Base-by-base conservation (phyloP, 2,888 invertebrate genomes). In the Cryptus armator region DNA sequence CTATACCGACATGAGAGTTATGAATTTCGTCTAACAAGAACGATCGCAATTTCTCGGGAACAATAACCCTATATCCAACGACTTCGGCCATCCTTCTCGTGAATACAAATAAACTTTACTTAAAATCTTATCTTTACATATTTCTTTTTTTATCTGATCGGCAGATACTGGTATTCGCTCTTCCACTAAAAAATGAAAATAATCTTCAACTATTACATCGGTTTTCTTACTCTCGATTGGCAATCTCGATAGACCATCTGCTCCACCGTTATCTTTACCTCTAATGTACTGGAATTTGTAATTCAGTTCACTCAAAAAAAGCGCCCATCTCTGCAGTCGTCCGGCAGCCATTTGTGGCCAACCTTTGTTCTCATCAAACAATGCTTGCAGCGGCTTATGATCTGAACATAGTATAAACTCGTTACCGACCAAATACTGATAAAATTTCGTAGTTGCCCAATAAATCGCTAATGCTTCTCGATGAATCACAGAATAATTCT, bases 281-380 rank as follows among this genome's bases (percentile, higher is more conserved):
- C 44, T 51, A 7, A 51, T 16, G n/a, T 51, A 51, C 85, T 84
- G 4, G 71, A 79, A n/a, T 62, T 79, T n/a, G 64, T 46, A 1
- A 70, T 64, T 32, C 19, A 87, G 87, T 43, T 86, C 83, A 5
- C 82, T 83, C 14, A 87, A 71, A 74, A 85, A 87, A 0, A 80
- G 64, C 44, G 91, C 90, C 91, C 91, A 92, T 74, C 91, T 75
- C 79, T 91, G 91, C 3, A 91, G 56, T 79, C 92, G 75, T 19
- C 90, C 90, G 19, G 92, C 90, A 46, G 91, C 91, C 90, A 92
- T 90, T 53, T 86, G 83, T 7, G 91, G 91, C 16, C 92, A 87
- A 6, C 90, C 90, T 85, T 90, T 91, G 4, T 90, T 86, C 77
- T 89, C 90, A 3, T 89, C 90, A 80, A 91, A 90, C 5, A 91